Base-by-base conservation (phyloP, 2,888 invertebrate genomes). In the Pardosa pseudoannulata region DNA sequence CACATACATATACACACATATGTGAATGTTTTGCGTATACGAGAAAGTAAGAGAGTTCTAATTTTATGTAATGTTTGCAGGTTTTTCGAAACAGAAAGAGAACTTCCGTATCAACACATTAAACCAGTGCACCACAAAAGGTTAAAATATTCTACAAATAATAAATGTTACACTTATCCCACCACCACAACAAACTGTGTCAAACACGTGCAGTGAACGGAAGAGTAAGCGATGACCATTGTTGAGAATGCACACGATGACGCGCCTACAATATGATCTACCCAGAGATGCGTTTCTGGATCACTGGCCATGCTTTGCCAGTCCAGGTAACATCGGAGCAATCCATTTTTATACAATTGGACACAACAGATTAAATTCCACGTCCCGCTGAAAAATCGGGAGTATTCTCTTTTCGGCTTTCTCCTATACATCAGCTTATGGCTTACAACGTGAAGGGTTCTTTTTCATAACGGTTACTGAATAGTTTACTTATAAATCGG, bases 211-310 rank as follows among this genome's bases (percentile, higher is more conserved):
- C 36, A 72, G 27, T 56, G 19, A n/a, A 19, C 50, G 56, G 50
- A 72, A 56, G 31, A 72, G 27, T 32, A 28, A 36, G 28, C 68
- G 74, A 56, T 73, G 83, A 72, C 68, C 78, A 83, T 73, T 78
- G 78, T 78, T 56, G 32, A 27, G 27, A 5, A 11, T 23, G 50
- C 28, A 31, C 56, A 56, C 28, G 31, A 41, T 50, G 39, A 39
- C 5, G 56, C 32, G 50, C 27, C 56, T 67, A 83, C 83, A 83
- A 78, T 68, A 50, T 67, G 6, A 65, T 19, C 73, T 5, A 5
- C n/a, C 64, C 27, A 41, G 62, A 76, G 71, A 76, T 31, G 32
- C 50, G 76, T 72, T 83, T 83, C 72, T 83, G 83, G 83, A 78
- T 83, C 76, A 76, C 78, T 83, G 76, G 56, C 67, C 72, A 73